Percentiles rank a stretch among this genome's conserved stretches.
phyloP scores from a whole-genome alignment of 2,888 invertebrate genomes.

The Synanthedon vespiformis region DNA sequence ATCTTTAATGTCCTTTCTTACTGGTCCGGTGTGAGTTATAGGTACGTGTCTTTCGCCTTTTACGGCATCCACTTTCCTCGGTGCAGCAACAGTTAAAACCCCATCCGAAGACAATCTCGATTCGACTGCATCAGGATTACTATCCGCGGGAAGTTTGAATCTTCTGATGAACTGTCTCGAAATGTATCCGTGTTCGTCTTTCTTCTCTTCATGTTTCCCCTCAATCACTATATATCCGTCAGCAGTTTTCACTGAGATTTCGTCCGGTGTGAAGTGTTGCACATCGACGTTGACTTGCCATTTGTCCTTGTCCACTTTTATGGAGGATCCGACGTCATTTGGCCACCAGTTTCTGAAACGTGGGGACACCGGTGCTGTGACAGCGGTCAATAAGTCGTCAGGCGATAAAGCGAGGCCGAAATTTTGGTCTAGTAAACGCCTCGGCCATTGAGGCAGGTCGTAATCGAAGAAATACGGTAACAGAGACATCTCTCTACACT shows the following conservation, averaged over 20 bases:
- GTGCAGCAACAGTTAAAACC: conserved; percentile 76
- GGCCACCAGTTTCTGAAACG: conserved; percentile 44
- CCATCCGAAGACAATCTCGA: conserved; percentile 85
- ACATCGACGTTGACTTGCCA: conserved; percentile 81
- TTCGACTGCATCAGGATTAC: conserved; percentile 76
- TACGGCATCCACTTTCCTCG: conserved; percentile 37
- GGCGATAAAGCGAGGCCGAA: conserved; percentile 52
- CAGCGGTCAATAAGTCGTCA: conserved; percentile 40
- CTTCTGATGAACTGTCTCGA: conserved; percentile 80
- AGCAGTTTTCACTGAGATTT: conserved; percentile 80
- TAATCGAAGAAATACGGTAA: conserved; percentile 46
- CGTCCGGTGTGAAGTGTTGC: conserved; percentile 80
- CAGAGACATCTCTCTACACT: conserved; percentile 29
- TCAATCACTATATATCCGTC: conserved; percentile 78
- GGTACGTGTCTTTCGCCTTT: conserved; percentile 66
- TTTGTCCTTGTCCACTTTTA: conserved; percentile 64
- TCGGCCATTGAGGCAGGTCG: conserved; percentile 41
- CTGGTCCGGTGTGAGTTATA: conserved; percentile 71
- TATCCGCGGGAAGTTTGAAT: conserved; percentile 78
- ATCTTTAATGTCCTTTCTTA: conserved; percentile 38
- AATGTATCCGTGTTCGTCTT: conserved; percentile 80
- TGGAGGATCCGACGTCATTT: conserved; percentile 52
- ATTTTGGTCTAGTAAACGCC: conserved; percentile 50
- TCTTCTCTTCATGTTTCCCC: conserved; percentile 83
- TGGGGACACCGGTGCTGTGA: conserved; percentile 30